Base-by-base conservation (phyloP, 2,888 invertebrate species). In the Rapana venosa region DNA sequence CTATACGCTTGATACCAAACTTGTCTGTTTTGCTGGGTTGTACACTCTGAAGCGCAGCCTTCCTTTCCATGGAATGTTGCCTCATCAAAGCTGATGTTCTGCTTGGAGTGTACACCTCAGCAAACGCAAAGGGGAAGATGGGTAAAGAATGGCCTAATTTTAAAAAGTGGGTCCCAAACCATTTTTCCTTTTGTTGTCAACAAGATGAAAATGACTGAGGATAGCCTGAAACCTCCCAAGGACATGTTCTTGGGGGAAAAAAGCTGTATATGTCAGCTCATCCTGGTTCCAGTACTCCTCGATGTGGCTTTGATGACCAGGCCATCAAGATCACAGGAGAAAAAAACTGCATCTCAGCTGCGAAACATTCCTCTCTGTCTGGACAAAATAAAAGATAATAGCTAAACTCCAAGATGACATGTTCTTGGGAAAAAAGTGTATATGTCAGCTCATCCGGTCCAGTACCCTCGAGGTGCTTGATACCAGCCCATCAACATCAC, bases 41-140 rank as follows among this genome's bases (percentile, higher is more conserved):
- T 88, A 88, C 5, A 36, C 70, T n/a, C 32, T 66, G 77, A 88
- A 79, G 15, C 58, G 87, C n/a, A 88, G 77, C 47, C 87, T 74
- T 2, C 87, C 87, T 47, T 88, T 88, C 47, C 87, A 81, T 15
- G 81, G 81, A 22, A 81, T 20, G 36, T 81, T 1, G 36, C 81
- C 81, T 81, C 81, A 47, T 88, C 79, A 88, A 88, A 35, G 30
- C 77, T 77, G n/a, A 88, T 36, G 36, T 81, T 35, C 26, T 32
- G 81, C 15, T 58, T 5, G 88, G 61, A 8, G 61, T 36, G 35
- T 88, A 88, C 4, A 61, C 35, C 22, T 79, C 81, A 20, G n/a
- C 2, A 32, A 83, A 88, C 35, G n/a, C 58, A 32, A 20, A 5
- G 0, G 0, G 32, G 5, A 2, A 83, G 61, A 58, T n/a, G 26